A percentile compares a stretch with the other conserved stretches of the same genome.
Conservation (phyloP, 2,113 vertebrate species). For the Asarcornis scutulata region DNA sequence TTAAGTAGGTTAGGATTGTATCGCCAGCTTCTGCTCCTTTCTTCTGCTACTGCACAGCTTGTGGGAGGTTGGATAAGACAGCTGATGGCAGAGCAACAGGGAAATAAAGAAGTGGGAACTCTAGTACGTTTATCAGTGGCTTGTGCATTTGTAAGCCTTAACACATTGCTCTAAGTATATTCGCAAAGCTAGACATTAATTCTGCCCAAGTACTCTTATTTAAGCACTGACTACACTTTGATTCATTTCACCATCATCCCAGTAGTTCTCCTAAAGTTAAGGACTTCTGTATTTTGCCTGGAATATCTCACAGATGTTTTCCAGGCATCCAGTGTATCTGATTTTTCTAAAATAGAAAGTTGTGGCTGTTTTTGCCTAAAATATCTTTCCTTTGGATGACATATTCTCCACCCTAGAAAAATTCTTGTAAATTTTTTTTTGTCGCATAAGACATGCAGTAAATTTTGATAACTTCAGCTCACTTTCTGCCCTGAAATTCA, state of each 20-base stretch:
- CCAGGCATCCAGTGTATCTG: background rate
- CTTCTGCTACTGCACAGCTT: background rate
- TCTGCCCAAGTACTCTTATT: background rate
- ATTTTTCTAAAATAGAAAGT: background rate
- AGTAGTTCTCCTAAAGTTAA: background rate
- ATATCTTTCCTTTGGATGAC: background rate
- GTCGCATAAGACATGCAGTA: background rate
- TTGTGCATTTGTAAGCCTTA: background rate
- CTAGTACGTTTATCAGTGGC: background rate
- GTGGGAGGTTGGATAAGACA: background rate
- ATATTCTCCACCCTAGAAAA: background rate
- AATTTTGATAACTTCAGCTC: background rate
- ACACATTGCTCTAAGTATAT: rapidly evolving
- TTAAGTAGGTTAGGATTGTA: background rate
- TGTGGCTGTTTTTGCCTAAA: background rate
- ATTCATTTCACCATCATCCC: background rate
- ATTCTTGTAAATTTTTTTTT: background rate
- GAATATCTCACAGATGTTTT: background rate
- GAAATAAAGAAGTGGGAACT: background rate
- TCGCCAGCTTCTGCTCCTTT: background rate
- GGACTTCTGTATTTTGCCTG: background rate
- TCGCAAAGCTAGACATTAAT: background rate
- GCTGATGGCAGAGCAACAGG: background rate
- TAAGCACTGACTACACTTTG: background rate
- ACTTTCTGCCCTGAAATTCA: background rate